A percentile compares a stretch with the other conserved stretches of the same genome.
phyloP scores from a whole-genome alignment of 92 coral and sea anemone species.

The Palythoa caribaeorum region DNA sequence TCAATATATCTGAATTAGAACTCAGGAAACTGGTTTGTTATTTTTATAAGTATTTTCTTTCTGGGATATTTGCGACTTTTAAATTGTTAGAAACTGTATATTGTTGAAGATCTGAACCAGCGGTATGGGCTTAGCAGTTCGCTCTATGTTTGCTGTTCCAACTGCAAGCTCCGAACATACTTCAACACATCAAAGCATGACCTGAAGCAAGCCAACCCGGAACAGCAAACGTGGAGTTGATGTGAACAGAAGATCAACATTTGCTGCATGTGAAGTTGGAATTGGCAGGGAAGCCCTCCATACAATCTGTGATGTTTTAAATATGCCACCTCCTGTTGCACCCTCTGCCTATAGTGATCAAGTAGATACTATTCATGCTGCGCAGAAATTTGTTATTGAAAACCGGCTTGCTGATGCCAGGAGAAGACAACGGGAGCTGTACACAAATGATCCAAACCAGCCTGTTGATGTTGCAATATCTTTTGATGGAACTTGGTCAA shows the following conservation, averaged over 20 bases:
- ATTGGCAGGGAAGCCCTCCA: constrained; percentile 21
- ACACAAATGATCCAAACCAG: not conserved
- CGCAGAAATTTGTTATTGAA: not conserved
- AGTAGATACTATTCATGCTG: not conserved
- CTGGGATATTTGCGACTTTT: not conserved
- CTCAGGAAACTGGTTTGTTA: constrained; percentile 2
- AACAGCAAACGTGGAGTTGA: constrained; percentile 9
- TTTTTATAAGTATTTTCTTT: not conserved
- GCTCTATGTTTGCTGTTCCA: constrained; percentile 11
- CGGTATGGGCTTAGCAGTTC: constrained; percentile 25
- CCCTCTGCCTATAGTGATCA: constrained; percentile 14
- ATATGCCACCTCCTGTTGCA: constrained; percentile 29
- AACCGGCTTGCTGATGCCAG: constrained; percentile 18
- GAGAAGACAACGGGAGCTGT: constrained; percentile 13
- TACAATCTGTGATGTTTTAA: constrained; percentile 15
- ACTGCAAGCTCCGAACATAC: constrained; percentile 23
- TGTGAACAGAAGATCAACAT: constrained; percentile 6
- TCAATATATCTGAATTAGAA: not conserved
- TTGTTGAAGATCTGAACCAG: constrained; percentile 25
- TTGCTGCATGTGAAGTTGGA: constrained; percentile 23
- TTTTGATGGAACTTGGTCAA: constrained; percentile 35
- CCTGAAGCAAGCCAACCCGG: not conserved
- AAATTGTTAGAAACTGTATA: not conserved
- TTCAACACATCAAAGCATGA: constrained; percentile 24
- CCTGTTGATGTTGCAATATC: constrained; percentile 8